Evolutionary conservation across 2,113 vertebrate genomes (phyloP).

Genomic region (Tetrao urogallus): DNA sequence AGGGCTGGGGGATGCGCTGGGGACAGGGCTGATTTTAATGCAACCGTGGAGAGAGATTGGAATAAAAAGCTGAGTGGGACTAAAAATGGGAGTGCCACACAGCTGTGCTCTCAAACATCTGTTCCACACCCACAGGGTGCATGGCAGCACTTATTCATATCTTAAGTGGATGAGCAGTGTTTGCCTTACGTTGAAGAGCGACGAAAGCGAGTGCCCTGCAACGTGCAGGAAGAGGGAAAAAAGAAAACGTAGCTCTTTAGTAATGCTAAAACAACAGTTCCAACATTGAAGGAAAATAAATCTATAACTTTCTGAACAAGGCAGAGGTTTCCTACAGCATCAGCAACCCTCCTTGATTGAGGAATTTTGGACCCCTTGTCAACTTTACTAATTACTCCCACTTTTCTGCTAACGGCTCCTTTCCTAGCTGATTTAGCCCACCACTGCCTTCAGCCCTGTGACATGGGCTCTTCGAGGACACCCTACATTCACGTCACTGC

Average conservation of each 20-base stretch:
- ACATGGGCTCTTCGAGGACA: not conserved
- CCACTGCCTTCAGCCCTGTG: not conserved
- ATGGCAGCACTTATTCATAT: not conserved
- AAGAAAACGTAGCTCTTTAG: not conserved
- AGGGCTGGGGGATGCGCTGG: not conserved
- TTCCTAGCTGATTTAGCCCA: not conserved
- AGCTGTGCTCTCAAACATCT: conserved; percentile 14
- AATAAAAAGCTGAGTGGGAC: not conserved
- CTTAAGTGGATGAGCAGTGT: not conserved
- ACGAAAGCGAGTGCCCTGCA: not conserved
- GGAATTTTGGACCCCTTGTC: not conserved
- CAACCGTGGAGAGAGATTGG: not conserved
- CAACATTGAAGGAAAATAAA: not conserved
- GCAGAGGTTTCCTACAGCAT: not conserved
- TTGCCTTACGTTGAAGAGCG: not conserved
- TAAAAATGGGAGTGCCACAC: not conserved
- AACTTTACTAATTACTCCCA: not conserved
- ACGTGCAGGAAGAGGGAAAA: not conserved
- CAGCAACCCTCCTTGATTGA: not conserved
- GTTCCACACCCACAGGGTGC: not conserved
- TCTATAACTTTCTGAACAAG: not conserved
- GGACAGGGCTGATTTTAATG: not conserved
- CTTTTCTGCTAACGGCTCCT: not conserved
- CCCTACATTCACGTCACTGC: accelerated
- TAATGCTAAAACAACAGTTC: not conserved